Percentiles rank a stretch among this genome's conserved stretches.
Conservation (phyloP, 2,888 invertebrate species). For the Cryptocephalus primarius region DNA sequence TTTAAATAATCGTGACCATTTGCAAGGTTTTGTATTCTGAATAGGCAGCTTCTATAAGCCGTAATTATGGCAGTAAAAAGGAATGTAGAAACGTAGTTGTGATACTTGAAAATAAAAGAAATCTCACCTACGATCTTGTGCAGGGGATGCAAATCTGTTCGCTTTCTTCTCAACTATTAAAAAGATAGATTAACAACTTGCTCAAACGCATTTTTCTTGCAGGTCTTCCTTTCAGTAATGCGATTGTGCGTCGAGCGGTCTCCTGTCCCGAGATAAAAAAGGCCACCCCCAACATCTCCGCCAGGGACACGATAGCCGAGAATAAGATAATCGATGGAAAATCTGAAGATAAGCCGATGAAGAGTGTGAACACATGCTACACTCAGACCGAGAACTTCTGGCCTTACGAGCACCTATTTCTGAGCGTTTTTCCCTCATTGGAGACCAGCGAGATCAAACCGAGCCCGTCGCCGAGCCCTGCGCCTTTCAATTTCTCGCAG, state of each 20-base stretch:
- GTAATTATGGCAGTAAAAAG: no score
- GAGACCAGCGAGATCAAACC: slow-evolving; percentile 28
- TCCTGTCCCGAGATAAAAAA: slow-evolving; percentile 55
- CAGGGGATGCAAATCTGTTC: no score
- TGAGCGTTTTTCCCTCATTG: slow-evolving; percentile 50
- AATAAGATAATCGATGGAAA: not conserved
- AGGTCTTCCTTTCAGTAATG: slow-evolving; percentile 19
- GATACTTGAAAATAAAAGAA: no score
- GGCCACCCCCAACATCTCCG: slow-evolving; percentile 36
- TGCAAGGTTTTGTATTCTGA: no score
- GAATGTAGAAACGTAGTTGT: no score
- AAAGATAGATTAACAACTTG: no score
- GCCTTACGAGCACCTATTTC: slow-evolving; percentile 66
- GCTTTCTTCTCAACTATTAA: no score
- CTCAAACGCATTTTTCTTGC: slow-evolving; percentile 1
- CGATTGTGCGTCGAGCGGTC: slow-evolving; percentile 47
- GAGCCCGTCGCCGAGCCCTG: slow-evolving; percentile 32
- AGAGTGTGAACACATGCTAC: slow-evolving; percentile 3
- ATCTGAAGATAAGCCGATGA: slow-evolving; percentile 13
- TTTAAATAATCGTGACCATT: no score
- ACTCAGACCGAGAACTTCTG: slow-evolving; percentile 63
- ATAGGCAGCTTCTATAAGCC: no score
- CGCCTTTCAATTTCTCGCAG: slow-evolving; percentile 23
- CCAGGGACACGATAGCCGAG: slow-evolving; percentile 6
- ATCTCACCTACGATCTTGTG: no score